These are phyloP conservation scores for Danionella cerebrum DNA, from an alignment of 2,113 vertebrate genomes.

Conservation along the genomic window DNA sequence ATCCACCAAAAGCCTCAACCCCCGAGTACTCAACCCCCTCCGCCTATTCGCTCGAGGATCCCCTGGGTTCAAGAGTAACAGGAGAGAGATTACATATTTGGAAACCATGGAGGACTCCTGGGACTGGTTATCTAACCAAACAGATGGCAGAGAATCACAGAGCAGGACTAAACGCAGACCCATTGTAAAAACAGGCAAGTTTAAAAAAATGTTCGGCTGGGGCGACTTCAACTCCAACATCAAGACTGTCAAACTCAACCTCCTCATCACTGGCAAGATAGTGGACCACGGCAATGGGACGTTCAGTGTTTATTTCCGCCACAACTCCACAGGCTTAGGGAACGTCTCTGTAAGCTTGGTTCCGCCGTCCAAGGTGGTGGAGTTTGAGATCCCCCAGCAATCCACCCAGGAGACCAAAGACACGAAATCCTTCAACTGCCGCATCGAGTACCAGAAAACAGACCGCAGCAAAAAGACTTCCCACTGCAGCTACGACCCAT, in stretches of 20 bases:
- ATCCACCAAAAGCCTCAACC: conserved; percentile 72
- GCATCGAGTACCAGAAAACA: conserved; percentile 98
- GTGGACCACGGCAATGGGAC: conserved; percentile 98
- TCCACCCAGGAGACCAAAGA: conserved; percentile 94
- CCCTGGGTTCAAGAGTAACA: conserved; percentile 72
- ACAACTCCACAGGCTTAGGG: conserved; percentile 93
- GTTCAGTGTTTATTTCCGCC: conserved; percentile 97
- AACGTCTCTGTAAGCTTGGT: conserved; percentile 97
- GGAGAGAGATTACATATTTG: conserved; percentile 75
- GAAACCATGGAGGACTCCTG: conserved; percentile 88
- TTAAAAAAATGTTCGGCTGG: conserved; percentile 99
- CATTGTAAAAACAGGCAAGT: conserved; percentile 98
- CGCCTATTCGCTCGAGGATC: conserved; percentile 86
- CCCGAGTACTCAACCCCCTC: conserved; percentile 80
- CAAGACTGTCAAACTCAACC: conserved; percentile 96
- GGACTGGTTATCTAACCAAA: conserved; percentile 97
- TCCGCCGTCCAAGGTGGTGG: conserved; percentile 94
- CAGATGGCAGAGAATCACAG: conserved; percentile 79
- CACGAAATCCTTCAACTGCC: conserved; percentile 96
- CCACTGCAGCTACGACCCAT: conserved; percentile 83
- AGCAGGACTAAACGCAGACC: conserved; percentile 96
- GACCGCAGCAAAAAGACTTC: conserved; percentile 97
- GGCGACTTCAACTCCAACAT: conserved; percentile 99
- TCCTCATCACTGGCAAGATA: conserved; percentile 98
- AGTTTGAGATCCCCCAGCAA: conserved; percentile 88